Base-by-base conservation (phyloP, 2,888 invertebrate genomes). In the Tortrix viridana region DNA sequence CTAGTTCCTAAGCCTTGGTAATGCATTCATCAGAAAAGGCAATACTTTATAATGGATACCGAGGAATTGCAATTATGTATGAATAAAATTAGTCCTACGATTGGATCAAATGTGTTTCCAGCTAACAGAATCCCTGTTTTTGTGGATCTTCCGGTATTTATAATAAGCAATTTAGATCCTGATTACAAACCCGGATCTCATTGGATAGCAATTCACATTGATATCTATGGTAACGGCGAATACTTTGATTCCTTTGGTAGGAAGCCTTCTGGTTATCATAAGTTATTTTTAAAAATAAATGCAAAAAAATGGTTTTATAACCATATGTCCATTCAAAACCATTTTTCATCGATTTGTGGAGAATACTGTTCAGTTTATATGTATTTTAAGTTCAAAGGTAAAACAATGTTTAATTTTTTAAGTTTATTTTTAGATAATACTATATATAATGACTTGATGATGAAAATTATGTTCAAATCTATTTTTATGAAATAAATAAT, bases 41-140 rank as follows among this genome's bases (percentile, higher is more conserved):
- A 54, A 54, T 43, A 54, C 16, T 43, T 43, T 22, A 5, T 43
- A 47, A 59, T 64, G 64, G 19, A 59, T 38, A 59, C 64, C 50
- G 20, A 26, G 26, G 56, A 65, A 52, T 43, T 60, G 16, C 32
- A 38, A 20, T 41, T 44, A 26, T 53, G n/a, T 32, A 41, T 65
- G 19, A 56, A 52, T 22, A 47, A 47, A 48, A 43, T 56, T 32
- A 3, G 53, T 41, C 60, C 49, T 22, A 6, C 20, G 18, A 22
- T 41, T 37, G 20, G 53, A 41, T 52, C 7, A 20, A 65, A 65
- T 56, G 67, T 67, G 4, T 67, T 56, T 53, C 50, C 67, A 12
- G 67, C 67, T 22, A 65, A 65, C 52, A 26, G 55, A 16, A 19
- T 65, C 5, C 65, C 65, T n/a, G 44, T 65, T 3, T 19, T 9